These are phyloP conservation scores for Drosophila nasuta DNA, from an alignment of 1,140 invertebrate species.

Conservation along the genomic window DNA sequence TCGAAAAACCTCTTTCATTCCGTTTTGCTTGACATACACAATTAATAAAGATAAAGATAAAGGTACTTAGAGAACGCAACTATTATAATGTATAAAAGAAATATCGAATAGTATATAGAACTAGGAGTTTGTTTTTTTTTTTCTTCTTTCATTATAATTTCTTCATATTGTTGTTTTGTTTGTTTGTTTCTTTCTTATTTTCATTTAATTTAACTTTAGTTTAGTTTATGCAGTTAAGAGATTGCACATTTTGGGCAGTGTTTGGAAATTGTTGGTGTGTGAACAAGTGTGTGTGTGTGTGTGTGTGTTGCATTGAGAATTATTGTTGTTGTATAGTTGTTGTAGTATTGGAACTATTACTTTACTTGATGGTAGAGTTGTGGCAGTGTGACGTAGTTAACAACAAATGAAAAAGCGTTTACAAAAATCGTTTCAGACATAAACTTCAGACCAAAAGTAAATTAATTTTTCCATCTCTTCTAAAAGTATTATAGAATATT, in stretches of 20 bases:
- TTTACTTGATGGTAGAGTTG: constrained; percentile 35
- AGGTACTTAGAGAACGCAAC: constrained; percentile 82
- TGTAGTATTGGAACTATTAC: constrained; percentile 35
- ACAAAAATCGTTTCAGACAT: constrained; percentile 43
- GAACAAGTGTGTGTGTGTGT: constrained; percentile 35
- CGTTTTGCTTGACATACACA: constrained; percentile 61
- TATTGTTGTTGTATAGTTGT: constrained; percentile 30
- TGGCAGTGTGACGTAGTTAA: constrained; percentile 70
- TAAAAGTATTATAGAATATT: background rate
- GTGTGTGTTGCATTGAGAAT: constrained; percentile 66
- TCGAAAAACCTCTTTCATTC: constrained; percentile 16
- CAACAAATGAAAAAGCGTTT: constrained; percentile 50
- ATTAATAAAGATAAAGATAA: constrained; percentile 64
- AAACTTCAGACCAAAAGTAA: constrained; percentile 35
- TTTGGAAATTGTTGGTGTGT: constrained; percentile 69
- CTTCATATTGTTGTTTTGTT: background rate
- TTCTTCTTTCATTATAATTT: constrained; percentile 11
- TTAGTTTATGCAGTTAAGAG: constrained; percentile 70
- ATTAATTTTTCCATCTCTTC: constrained; percentile 12
- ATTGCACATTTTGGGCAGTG: constrained; percentile 81
- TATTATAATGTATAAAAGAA: constrained; percentile 60
- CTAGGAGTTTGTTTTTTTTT: constrained; percentile 71
- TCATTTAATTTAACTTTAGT: constrained; percentile 40
- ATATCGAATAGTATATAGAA: constrained; percentile 66
- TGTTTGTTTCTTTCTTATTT: constrained; percentile 9